These are phyloP conservation scores for Vandiemenella viatica DNA, from an alignment of 2,888 invertebrate genomes.

Conservation along the genomic window DNA sequence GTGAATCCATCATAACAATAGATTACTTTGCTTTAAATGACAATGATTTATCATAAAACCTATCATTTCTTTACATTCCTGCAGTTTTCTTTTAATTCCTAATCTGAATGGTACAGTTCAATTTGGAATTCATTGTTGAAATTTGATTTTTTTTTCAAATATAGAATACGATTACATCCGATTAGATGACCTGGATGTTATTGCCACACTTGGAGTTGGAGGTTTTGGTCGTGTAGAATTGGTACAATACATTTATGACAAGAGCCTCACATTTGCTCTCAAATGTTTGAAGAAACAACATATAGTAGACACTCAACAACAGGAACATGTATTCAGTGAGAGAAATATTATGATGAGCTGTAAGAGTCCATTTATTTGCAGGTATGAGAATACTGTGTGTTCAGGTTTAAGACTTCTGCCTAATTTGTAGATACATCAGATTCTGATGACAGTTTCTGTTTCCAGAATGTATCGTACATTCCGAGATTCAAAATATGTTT, in stretches of 20 bases:
- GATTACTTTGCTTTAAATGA: no score
- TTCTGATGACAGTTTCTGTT: constrained; percentile 14
- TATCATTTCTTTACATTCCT: no score
- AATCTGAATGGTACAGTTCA: no score
- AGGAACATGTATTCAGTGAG: constrained; percentile 79
- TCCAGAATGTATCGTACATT: constrained; percentile 48
- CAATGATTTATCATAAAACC: no score
- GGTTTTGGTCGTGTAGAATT: constrained; percentile 84
- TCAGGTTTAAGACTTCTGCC: not conserved
- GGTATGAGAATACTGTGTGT: constrained; percentile 29
- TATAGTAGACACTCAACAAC: constrained; percentile 75
- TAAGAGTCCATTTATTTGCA: constrained; percentile 55
- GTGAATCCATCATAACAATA: no score
- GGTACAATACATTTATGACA: constrained; percentile 42
- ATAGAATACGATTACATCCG: constrained; percentile 31
- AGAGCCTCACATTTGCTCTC: constrained; percentile 53
- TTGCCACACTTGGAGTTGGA: constrained; percentile 81
- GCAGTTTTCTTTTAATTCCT: no score
- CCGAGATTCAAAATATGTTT: constrained; percentile 51
- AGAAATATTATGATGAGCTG: constrained; percentile 58
- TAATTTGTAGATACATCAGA: not conserved
- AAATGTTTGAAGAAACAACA: constrained; percentile 83
- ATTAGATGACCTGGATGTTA: constrained; percentile 56
- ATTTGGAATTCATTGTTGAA: no score
- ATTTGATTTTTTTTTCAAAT: no score